Conservation (phyloP, 2,888 invertebrate species). For the Oxystoma pomonae region DNA sequence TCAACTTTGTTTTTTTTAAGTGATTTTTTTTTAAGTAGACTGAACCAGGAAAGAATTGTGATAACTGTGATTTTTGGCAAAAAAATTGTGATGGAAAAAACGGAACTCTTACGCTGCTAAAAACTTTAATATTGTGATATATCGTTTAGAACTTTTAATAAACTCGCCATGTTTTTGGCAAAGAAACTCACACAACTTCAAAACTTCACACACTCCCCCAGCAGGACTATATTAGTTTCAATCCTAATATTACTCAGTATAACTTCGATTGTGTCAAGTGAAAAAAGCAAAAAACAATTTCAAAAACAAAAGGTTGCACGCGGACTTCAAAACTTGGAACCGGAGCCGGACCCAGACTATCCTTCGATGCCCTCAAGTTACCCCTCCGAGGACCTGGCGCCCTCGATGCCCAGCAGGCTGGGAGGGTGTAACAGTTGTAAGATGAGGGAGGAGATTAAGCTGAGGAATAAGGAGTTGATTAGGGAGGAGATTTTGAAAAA, state of each 20-base stretch:
- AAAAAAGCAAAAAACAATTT: slow-evolving; percentile 23
- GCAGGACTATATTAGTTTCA: not conserved
- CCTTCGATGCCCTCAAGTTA: slow-evolving; percentile 20
- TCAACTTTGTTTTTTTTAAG: no score
- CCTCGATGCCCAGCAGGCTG: slow-evolving; percentile 12
- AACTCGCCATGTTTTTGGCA: not conserved
- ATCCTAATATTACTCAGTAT: not conserved
- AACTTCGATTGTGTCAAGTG: slow-evolving; percentile 4
- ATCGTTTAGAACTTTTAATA: not conserved
- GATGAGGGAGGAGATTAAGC: slow-evolving; percentile 54
- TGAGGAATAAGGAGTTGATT: slow-evolving; percentile 55
- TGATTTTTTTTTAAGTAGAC: no score
- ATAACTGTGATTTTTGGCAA: not conserved
- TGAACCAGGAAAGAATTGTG: not conserved
- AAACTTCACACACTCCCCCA: not conserved
- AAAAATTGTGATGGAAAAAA: not conserved
- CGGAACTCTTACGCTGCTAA: not conserved
- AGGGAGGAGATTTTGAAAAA: slow-evolving; percentile 58
- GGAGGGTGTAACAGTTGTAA: slow-evolving; percentile 52
- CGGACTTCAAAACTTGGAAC: no score
- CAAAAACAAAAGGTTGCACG: no score
- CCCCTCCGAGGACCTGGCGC: not conserved
- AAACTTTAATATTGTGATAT: not conserved
- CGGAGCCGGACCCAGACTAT: slow-evolving; percentile 17
- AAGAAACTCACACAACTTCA: not conserved